Evolutionary conservation across 2,113 vertebrate species (phyloP).

Genomic region (Danio rerio): GRCz12tu NC_133199.1:44810001-44810500

Average conservation of each 20-base stretch:
- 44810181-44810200: slow-evolving; percentile 59
- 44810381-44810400: neutral
- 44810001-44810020: neutral
- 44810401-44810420: no score
- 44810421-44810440: neutral
- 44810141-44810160: slow-evolving; percentile 57
- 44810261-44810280: slow-evolving; percentile 43
- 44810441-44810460: neutral
- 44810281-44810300: neutral
- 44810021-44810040: neutral
- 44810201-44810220: slow-evolving; percentile 57
- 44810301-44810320: neutral
- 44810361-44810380: neutral
- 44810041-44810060: slow-evolving; percentile 28
- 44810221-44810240: slow-evolving; percentile 54
- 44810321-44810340: neutral
- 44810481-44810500: no score
- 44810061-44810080: slow-evolving; percentile 46
- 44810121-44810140: slow-evolving; percentile 55
- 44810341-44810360: neutral
- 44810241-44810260: slow-evolving; percentile 38
- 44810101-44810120: slow-evolving; percentile 20
- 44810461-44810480: no score
- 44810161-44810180: slow-evolving; percentile 63
- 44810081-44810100: slow-evolving; percentile 33